Base-by-base conservation (phyloP, 2,888 invertebrate species). In the Venusia cambrica region DNA sequence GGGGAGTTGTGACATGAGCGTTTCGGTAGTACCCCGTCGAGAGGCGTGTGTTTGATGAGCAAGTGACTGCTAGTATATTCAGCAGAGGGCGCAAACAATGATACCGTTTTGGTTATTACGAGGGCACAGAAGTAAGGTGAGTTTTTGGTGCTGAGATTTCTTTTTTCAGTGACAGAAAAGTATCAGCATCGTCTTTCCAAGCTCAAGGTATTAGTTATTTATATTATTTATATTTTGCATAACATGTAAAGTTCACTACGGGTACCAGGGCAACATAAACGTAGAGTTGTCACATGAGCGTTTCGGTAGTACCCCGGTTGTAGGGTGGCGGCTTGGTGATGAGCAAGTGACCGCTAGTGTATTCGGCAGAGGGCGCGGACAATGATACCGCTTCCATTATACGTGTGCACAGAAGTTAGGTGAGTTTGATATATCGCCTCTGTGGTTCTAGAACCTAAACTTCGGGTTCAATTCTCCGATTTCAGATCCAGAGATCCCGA, bases 201-300 rank as follows among this genome's bases (percentile, higher is more conserved):
- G n/a, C 4, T 9, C 5, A 16, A 11, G 10, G 13, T 13, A 13
- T 12, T 7, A 7, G 22, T 12, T 1, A 5, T 13, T 13, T 0
- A 12, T 8, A 8, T 18, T 42, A 43, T n/a, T 45, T 16, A 1
- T 17, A 6, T 27, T n/a, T n/a, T n/a, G n/a, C n/a, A n/a, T n/a
- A n/a, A n/a, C n/a, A 95, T 63, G 89, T 96, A 1, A 97, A 97
- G 67, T 83, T 97, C 1, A 97, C 97, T 0, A 89, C 98, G 84
- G 97, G 97, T 0, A 98, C 97, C 0, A 97, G 98, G 0, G 93
- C 94, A 91, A 97, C 67, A 90, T 97, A 15, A 93, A 96, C 64
- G 96, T 97, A 0, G 95, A 59, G 0, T 68, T 87, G 42, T 93
- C 97, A 0, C 94, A 95, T 96, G 0, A 95, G 95, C 24, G 79